A percentile compares a stretch with the other conserved stretches of the same genome.
Evolutionary conservation across 2,113 vertebrate species (phyloP).

Genomic region (Gobius niger): DNA sequence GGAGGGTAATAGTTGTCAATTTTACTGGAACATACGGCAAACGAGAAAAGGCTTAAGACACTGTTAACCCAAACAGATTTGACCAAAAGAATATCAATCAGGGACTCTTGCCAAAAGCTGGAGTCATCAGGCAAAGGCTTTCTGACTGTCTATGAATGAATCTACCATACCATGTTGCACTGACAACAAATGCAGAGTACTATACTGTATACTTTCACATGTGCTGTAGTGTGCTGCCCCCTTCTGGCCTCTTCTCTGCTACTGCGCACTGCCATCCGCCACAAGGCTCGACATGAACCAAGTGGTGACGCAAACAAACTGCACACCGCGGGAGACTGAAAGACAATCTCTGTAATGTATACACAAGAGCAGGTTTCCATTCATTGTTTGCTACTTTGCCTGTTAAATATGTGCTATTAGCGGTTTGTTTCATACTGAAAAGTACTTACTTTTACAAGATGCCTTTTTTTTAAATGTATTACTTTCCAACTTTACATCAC

Average conservation of each 20-base stretch:
- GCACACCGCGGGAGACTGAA: slow-evolving; percentile 8
- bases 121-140: neutral
- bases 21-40: slow-evolving; percentile 17
- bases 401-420: neutral
- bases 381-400: slow-evolving; percentile 2
- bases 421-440: neutral
- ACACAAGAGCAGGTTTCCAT: neutral
- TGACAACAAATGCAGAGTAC: neutral
- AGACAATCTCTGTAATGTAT: slow-evolving; percentile 25
- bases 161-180: neutral
- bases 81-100: neutral
- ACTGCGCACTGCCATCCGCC: slow-evolving; percentile 1
- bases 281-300: neutral
- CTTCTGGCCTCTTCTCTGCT: slow-evolving; percentile 13
- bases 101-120: neutral
- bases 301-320: slow-evolving; percentile 1
- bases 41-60: neutral
- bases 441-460: neutral
- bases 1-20: slow-evolving; percentile 16
- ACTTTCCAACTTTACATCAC: neutral
- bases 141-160: neutral
- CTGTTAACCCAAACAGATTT: slow-evolving; percentile 11
- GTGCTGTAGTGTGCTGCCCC: slow-evolving; percentile 29
- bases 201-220: neutral
- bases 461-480: neutral